Evolutionary conservation across 2,888 invertebrate species (phyloP), one percentile per base, ranked within the genome.

Genomic region (Meteorus cinctellus): DNA sequence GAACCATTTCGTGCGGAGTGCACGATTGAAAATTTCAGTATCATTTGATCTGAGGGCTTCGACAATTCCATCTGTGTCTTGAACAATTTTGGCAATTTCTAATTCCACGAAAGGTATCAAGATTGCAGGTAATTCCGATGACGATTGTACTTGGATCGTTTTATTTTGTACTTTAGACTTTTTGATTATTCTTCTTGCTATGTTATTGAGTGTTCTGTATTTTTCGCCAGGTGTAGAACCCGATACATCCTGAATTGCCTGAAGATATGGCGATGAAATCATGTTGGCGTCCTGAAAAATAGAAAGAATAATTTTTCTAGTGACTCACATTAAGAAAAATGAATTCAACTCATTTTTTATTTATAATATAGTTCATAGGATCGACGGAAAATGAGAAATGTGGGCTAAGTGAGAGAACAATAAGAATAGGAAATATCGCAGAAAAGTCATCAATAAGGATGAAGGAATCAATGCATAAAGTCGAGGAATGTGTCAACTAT

Each of bases 1-100:
- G 34, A 89, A 86, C 85, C 86, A 86, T 0, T 74, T 76, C 0
- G 84, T 83, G 6, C 82, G 80, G 6, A 89, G 67, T 1, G 87
- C 89, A 45, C 81, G 81, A 6, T 82, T 80, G 6, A 86, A 80
- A 0, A 90, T 55, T 5, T 75, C 69, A 10, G 70, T 4, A 62
- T 89, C 86, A 1, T 86, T 84, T 3, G 88, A 88, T 69, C 83
- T 86, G 0, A 90, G 79, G 0, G 87, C 86, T 10, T 84, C 81
- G 2, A 88, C 78, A 0, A 80, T 77, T 1, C 78, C 77, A 3
- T 81, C 77, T 27, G 80, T 76, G 2, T 83, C 66, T n/a, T 79
- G 80, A 5, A 83, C n/a, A 6, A 80, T 76, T 41, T 82, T 82
- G 0, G 86, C 87, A 0, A 84, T 78, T 67, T 88, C 84, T 0